Evolutionary conservation across 2,888 invertebrate species (phyloP).

Genomic region (Erpobdella octoculata): DNA sequence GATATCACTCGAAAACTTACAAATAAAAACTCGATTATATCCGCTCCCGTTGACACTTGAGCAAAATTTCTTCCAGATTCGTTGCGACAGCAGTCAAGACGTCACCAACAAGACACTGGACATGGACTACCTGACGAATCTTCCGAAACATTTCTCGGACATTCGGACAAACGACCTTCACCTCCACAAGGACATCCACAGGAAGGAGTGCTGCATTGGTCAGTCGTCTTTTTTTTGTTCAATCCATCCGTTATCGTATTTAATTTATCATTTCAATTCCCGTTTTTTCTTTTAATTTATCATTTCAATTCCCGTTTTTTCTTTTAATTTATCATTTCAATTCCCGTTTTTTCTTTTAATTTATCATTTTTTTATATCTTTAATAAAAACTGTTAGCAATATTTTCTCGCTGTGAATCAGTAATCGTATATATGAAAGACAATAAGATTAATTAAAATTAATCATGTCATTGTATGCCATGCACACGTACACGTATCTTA

Average conservation of each 20-base stretch:
- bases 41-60: neutral
- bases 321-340: neutral
- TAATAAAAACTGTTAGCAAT: no score
- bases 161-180: conserved; percentile 2
- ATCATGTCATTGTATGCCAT: no score
- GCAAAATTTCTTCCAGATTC: conserved; percentile 40
- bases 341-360: conserved; percentile 3
- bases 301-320: conserved; percentile 4
- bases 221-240: neutral
- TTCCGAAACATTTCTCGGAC: conserved; percentile 24
- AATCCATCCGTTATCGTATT: neutral
- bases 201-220: conserved; percentile 29
- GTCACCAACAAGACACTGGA: conserved; percentile 37
- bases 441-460: no score
- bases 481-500: no score
- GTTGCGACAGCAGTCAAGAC: conserved; percentile 50
- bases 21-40: no score
- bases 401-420: no score
- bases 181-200: conserved; percentile 19
- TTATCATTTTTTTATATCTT: neutral
- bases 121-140: conserved; percentile 21
- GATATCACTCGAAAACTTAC: no score
- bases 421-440: no score
- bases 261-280: neutral
- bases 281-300: neutral